Base-by-base conservation (phyloP, 2,888 invertebrate species). In the Hypolimnas misippus region DNA sequence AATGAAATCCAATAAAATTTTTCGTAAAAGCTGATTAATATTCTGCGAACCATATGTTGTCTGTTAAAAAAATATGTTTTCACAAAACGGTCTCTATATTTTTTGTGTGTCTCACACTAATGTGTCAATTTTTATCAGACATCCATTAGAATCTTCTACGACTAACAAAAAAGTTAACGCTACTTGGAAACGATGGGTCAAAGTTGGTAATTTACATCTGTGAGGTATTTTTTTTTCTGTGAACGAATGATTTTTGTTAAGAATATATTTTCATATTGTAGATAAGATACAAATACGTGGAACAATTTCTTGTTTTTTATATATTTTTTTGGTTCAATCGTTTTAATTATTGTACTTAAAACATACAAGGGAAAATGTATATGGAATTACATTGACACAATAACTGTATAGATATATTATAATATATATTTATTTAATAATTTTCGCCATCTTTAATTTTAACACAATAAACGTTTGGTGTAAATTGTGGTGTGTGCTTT, bases 101-200 rank as follows among this genome's bases (percentile, higher is more conserved):
- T 66, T 65, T 57, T 66, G 53, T 44, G 33, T 31, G 42, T 54
- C 58, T 65, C 60, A 35, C 62, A 31, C 62, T 61, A 57, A 64
- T 58, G 58, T 64, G 67, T 66, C 55, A 68, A 63, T 53, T 63
- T 70, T 60, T 56, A 57, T 60, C 57, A 60, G 42, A 31, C 49
- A 35, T 33, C 60, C 59, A 67, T 50, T 61, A 55, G 54, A 53
- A 49, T 50, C 21, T 16, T 50, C 31, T 16, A 8, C 10, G 3
- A 29, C 25, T 25, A n/a, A 38, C 12, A 59, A 60, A 62, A 66
- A 53, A 16, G n/a, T 31, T 64, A 25, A 58, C 38, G n/a, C 31
- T 59, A 67, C 62, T 42, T 44, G 53, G 59, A 60, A 61, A 50
- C 12, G 8, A 46, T 17, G 17, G 58, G 65, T 65, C 57, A 56